A percentile compares a stretch with the other conserved stretches of the same genome.
Conservation (phyloP, 1,140 invertebrate genomes). For the Hormaphis cornu region DNA sequence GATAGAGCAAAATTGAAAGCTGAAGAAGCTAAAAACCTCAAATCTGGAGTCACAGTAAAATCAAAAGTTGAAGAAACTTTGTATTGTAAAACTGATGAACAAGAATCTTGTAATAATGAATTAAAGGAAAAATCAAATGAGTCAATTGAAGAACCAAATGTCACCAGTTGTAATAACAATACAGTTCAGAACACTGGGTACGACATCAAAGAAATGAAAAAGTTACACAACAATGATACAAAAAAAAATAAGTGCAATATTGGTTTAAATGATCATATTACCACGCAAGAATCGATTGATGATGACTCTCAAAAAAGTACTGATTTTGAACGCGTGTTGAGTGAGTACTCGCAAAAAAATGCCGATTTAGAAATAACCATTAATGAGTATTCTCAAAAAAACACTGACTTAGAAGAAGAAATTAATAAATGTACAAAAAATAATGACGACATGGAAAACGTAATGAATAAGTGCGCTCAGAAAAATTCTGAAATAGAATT, state of each 20-base stretch:
- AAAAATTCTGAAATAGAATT: conserved; percentile 17
- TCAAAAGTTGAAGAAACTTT: conserved; percentile 9
- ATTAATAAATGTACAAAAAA: conserved; percentile 2
- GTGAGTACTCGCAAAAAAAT: background rate
- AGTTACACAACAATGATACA: background rate
- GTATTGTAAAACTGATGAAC: background rate
- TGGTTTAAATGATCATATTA: background rate
- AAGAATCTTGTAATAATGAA: background rate
- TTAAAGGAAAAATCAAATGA: background rate
- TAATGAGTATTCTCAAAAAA: conserved; percentile 1
- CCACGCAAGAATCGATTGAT: background rate
- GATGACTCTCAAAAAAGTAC: conserved; percentile 10
- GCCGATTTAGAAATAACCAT: background rate
- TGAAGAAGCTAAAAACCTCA: background rate
- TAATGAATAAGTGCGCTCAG: conserved; percentile 13
- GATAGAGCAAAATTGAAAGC: conserved; percentile 12
- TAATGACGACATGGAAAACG: conserved; percentile 10
- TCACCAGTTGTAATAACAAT: background rate
- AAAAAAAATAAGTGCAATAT: background rate
- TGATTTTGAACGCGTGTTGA: background rate
- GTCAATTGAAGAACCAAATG: background rate
- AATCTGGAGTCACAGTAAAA: background rate
- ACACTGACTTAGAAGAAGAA: background rate
- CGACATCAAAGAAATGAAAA: background rate
- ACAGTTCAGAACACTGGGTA: background rate